Base-by-base conservation (phyloP, 2,888 invertebrate genomes). In the Metopia argyrocephala region DNA sequence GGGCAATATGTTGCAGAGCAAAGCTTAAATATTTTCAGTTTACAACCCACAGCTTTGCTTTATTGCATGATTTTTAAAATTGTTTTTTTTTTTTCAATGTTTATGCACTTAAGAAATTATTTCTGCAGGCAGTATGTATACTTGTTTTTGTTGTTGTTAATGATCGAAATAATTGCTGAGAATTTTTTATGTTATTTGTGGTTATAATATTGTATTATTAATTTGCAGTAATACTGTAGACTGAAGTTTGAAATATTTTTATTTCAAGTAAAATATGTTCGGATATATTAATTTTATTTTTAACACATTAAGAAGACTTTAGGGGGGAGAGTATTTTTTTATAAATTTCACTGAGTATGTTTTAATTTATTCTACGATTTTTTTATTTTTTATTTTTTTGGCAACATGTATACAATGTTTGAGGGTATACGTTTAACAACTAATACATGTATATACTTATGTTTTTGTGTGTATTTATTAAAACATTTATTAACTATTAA, bases 401-500 rank as follows among this genome's bases (percentile, higher is more conserved):
- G 65, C 74, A 65, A 65, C 65, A 25, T 74, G 65, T 57, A 57
- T 6, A n/a, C 1, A 46, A n/a, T n/a, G n/a, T 46, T 21, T 59
- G 52, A 38, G 52, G 61, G 45, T 45, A 54, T 45, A 31, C 23
- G 50, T 21, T 15, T 64, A 27, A 23, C 18, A 12, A 25, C 28
- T 57, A 48, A 21, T 21, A 21, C 5, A 48, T 62, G 46, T 25
- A 12, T 5, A 38, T 59, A 20, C n/a, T n/a, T 45, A n/a, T 23
- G n/a, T 65, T 38, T 71, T 7, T 20, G 3, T 5, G 12, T 48
- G 20, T n/a, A n/a, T 38, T 20, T 52, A 70, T 68, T 59, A 20
- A 66, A 66, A 71, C 65, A 78, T 73, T 66, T 48, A 62, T 65
- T 48, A 68, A 59, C 52, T 70, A 64, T 70, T 62, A 79, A 75